Evolutionary conservation across 2,113 vertebrate genomes (phyloP), one percentile per base, ranked within the genome.

Genomic region (Perca schrenkii): DNA sequence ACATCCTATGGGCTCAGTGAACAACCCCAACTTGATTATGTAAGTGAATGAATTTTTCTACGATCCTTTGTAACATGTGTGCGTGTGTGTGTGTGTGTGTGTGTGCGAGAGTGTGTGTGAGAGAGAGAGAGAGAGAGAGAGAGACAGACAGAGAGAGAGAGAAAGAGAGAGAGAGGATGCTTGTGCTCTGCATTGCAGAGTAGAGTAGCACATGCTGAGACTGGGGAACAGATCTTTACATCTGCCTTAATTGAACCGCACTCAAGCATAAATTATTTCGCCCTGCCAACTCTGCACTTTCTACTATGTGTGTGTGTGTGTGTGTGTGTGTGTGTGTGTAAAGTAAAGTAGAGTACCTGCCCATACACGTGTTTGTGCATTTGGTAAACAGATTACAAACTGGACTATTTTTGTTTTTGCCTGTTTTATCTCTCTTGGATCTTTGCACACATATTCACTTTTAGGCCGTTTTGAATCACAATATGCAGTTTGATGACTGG

Each of bases 231-330:
- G 17, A 78, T 86, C 82, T 84, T 90, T 83, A 91, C 83, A 89
- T 89, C 81, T 87, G 73, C 81, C 75, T 91, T 92, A 93, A 94
- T 90, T 93, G 86, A 90, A 88, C 85, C 8, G 76, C 90, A 90
- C 80, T 92, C 81, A 89, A 90, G 84, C 90, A 92, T 92, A 92
- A 90, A 92, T 90, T 91, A 92, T 86, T 69, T 68, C 16, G 3
- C 31, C 49, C 61, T 88, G 86, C 92, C 61, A 79, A 77, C 86
- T 84, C 80, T 79, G 88, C 87, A 92, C 66, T 90, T 91, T 89
- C 79, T 82, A n/a, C 17, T 82, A 21, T 62, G 68, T 61, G 56
- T 61, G 31, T 67, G 64, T 36, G 54, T 70, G 16, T 73, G 75
- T 34, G 75, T 67, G 63, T 34, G 64, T 77, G 19, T 66, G 31